A percentile compares a stretch with the other conserved stretches of the same genome.
phyloP scores from a whole-genome alignment of 2,797 vertebrate species.

The Myripristis jacobus region DNA sequence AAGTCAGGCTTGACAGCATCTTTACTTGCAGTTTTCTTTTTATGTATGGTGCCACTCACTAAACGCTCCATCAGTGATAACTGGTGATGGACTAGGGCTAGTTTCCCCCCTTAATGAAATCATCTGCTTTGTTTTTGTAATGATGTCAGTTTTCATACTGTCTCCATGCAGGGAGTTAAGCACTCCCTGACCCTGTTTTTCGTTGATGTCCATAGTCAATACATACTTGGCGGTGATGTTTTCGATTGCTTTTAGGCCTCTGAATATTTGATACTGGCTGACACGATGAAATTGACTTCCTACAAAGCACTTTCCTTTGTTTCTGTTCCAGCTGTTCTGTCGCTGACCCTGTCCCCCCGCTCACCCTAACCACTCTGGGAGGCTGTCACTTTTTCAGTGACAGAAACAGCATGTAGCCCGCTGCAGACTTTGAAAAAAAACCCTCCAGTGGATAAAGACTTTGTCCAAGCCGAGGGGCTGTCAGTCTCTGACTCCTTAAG shows the following conservation, averaged over 20 bases:
- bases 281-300: slow-evolving; percentile 50
- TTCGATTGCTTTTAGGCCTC: slow-evolving; percentile 14
- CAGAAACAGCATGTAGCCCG: slow-evolving; percentile 21
- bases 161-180: not conserved
- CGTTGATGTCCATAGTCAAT: not conserved
- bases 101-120: no score
- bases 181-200: slow-evolving; percentile 6
- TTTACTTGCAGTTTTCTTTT: no score
- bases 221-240: slow-evolving; percentile 13
- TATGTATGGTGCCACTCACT: no score
- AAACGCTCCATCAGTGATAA: no score
- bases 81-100: no score
- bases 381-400: slow-evolving; percentile 34
- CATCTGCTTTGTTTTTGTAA: no score
- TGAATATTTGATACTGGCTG: slow-evolving; percentile 50
- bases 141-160: not conserved
- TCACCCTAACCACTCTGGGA: slow-evolving; percentile 36
- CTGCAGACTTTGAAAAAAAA: slow-evolving; percentile 27
- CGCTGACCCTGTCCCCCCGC: slow-evolving; percentile 35
- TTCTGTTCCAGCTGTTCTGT: slow-evolving; percentile 37
- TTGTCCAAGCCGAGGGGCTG: slow-evolving; percentile 1
- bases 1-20: no score
- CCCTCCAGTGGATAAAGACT: slow-evolving; percentile 29
- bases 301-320: slow-evolving; percentile 52
- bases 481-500: slow-evolving; percentile 46